Evolutionary conservation across 2,888 invertebrate genomes (phyloP).

Genomic region (Pristionchus exspectatus): DNA sequence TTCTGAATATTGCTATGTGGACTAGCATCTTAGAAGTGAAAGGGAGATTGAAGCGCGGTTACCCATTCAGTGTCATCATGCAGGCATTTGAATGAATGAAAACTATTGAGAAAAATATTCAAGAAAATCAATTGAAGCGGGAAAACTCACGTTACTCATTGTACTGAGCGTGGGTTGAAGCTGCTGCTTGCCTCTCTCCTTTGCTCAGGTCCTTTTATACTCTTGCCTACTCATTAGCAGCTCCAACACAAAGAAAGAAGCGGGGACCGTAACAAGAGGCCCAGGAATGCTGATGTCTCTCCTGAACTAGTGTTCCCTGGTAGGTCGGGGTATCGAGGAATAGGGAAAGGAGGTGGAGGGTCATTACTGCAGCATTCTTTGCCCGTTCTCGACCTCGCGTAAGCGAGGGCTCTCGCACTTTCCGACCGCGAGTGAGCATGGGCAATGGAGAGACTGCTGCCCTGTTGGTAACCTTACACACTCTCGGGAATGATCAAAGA

Average conservation of each 20-base stretch:
- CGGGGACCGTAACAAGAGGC: neutral
- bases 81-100: no score
- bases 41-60: no score
- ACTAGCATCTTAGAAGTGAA: no score
- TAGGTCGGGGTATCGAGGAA: neutral
- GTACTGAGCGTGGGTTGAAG: neutral
- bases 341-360: neutral
- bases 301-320: neutral
- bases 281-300: neutral
- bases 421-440: no score
- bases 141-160: constrained; percentile 36
- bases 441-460: no score
- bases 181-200: constrained; percentile 4
- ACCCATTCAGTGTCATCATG: no score
- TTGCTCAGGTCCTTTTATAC: constrained; percentile 11
- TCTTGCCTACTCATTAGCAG: neutral
- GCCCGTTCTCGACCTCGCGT: no score
- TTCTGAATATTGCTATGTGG: no score
- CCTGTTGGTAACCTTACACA: no score
- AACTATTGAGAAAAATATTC: neutral
- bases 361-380: neutral
- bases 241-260: neutral
- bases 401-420: no score
- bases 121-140: neutral
- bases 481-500: no score